A percentile compares a stretch with the other conserved stretches of the same genome.
Conservation (phyloP, 2,888 invertebrate genomes). For the Spisula subtruncata region DNA sequence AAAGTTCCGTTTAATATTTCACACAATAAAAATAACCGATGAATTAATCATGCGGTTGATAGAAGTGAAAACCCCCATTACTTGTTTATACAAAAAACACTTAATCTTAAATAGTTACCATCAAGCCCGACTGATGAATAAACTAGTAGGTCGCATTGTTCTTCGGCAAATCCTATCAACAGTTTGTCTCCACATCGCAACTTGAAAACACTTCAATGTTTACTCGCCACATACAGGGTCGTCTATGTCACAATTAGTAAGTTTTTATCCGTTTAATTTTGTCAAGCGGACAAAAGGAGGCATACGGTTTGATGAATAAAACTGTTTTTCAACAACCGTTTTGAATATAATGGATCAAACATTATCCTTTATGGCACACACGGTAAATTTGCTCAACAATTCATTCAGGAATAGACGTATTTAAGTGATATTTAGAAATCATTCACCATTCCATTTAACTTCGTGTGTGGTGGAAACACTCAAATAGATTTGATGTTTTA, state of each 20-base stretch:
- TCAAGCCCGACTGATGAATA: constrained; percentile 42
- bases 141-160: constrained; percentile 4
- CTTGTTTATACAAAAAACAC: constrained; percentile 74
- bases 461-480: constrained; percentile 65
- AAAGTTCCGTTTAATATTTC: constrained; percentile 59
- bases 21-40: constrained; percentile 63
- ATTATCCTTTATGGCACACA: constrained; percentile 26
- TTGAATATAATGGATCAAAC: constrained; percentile 63
- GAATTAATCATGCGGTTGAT: constrained; percentile 63
- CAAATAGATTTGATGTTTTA: constrained; percentile 55
- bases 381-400: constrained; percentile 44
- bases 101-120: constrained; percentile 69
- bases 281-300: constrained; percentile 59
- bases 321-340: constrained; percentile 71
- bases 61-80: constrained; percentile 64
- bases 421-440: constrained; percentile 44
- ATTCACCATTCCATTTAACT: constrained; percentile 53
- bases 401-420: constrained; percentile 36
- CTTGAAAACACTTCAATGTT: constrained; percentile 69
- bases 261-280: constrained; percentile 74
- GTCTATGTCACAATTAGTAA: constrained; percentile 68
- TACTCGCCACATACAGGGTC: constrained; percentile 57
- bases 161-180: constrained; percentile 23
- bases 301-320: constrained; percentile 66
- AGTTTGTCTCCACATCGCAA: constrained; percentile 54